These are phyloP conservation scores for Urocyon cinereoargenteus DNA, from an alignment of 2,797 vertebrate species.

Conservation along the genomic window DNA sequence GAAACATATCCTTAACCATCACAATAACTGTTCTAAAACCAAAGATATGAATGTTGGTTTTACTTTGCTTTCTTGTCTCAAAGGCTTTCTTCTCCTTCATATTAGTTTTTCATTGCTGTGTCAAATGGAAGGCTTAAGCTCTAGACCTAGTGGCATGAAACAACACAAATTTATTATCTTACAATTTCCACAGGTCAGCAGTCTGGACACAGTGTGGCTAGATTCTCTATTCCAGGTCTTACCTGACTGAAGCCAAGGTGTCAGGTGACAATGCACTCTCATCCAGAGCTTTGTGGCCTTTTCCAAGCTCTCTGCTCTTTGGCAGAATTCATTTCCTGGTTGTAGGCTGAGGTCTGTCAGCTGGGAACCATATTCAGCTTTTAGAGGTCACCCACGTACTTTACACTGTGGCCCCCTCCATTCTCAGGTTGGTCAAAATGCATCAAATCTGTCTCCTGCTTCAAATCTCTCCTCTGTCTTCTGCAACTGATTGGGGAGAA, in stretches of 20 bases:
- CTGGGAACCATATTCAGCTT: background rate
- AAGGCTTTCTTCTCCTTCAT: background rate
- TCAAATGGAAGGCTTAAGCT: background rate
- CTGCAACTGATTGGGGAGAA: background rate
- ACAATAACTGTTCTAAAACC: background rate
- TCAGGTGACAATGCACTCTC: background rate
- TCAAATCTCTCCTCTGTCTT: background rate
- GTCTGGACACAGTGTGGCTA: background rate
- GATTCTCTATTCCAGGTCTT: background rate
- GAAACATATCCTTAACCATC: background rate
- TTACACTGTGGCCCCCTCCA: background rate
- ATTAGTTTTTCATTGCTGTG: background rate
- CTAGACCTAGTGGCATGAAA: background rate
- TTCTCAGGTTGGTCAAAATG: background rate
- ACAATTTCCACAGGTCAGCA: background rate
- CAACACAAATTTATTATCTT: background rate
- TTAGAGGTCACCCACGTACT: background rate
- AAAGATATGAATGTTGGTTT: background rate
- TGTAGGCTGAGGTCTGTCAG: background rate
- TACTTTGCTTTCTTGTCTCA: background rate
- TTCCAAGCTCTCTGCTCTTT: background rate
- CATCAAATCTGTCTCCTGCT: background rate
- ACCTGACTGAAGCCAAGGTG: background rate
- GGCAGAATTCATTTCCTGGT: background rate
- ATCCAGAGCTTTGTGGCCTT: background rate